Evolutionary conservation across 2,113 vertebrate species (phyloP), one percentile per base, ranked within the genome.

Genomic region (Coregonus clupeaformis): DNA sequence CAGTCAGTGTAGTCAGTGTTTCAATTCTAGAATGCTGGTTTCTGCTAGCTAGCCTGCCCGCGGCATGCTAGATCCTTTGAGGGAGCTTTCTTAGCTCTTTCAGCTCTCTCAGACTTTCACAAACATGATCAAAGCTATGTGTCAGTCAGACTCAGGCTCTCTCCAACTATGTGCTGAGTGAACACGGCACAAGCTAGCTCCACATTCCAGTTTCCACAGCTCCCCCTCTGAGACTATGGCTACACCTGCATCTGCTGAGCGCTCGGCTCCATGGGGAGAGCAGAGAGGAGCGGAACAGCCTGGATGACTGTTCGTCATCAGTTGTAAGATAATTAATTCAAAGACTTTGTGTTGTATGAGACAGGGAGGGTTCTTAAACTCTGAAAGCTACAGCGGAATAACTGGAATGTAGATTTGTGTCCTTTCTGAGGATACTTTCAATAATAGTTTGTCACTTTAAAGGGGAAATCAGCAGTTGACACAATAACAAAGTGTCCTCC

Each of bases 321-420:
- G 42, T 76, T 80, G 66, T 75, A 68, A 69, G 24, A 36, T 57
- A 77, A 72, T 80, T 55, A 0, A 59, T 69, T 12, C n/a, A n/a
- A n/a, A 49, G 36, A 55, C 25, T 70, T 27, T 12, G 42, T 52
- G 75, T 80, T 71, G 65, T 27, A 1, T 49, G 27, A 80, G 13
- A 81, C 3, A 4, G 27, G 24, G 27, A 22, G 18, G 7, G 1
- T 47, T 80, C 85, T 62, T 55, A 74, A 73, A 57, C 16, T 30
- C 45, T 0, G 16, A 70, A 78, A 69, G 24, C 57, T 71, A 70
- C 36, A 42, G 36, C 7, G 9, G 36, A 42, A 42, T 42, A 7
- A 11, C 1, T 42, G 36, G 36, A 42, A 42, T 42, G 36, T 42
- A 42, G 36, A 42, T 42, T 42, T 42, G 32, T 42, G 36, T 42